Percentiles rank a stretch among this genome's conserved stretches.
Evolutionary conservation across 1,140 invertebrate genomes (phyloP).

Genomic region (Lordiphosa clarofinis): DNA sequence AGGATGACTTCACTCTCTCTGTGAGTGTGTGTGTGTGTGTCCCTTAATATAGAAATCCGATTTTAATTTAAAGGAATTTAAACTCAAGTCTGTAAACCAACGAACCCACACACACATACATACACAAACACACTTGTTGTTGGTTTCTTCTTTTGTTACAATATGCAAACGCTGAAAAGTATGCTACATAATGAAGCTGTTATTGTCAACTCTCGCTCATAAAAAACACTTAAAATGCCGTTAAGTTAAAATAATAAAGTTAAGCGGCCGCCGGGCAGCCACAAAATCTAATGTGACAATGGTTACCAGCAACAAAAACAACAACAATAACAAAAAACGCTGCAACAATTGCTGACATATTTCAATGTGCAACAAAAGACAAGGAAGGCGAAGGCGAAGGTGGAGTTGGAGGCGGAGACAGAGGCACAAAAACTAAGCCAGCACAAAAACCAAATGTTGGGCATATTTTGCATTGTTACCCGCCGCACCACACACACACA

Average conservation of each 20-base stretch:
- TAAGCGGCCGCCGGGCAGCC: conserved; percentile 66
- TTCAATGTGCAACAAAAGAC: conserved; percentile 75
- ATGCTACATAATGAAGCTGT: conserved; percentile 72
- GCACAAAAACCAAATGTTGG: conserved; percentile 62
- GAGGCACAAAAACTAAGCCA: conserved; percentile 59
- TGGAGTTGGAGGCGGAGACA: conserved; percentile 20
- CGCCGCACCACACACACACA: conserved; percentile 46
- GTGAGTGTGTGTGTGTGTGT: too few relatives aligned
- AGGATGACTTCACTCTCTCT: too few relatives aligned
- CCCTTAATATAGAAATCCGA: neutral
- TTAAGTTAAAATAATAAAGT: conserved; percentile 79
- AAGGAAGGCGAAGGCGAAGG: conserved; percentile 38
- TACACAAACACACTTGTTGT: conserved; percentile 14
- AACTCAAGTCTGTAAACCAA: conserved; percentile 28
- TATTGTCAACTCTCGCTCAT: conserved; percentile 27
- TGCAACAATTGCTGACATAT: conserved; percentile 76
- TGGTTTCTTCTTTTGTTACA: conserved; percentile 18
- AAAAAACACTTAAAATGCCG: conserved; percentile 77
- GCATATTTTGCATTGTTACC: conserved; percentile 73
- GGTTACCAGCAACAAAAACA: conserved; percentile 26
- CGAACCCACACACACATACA: neutral
- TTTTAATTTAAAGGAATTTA: neutral
- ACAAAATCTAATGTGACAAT: conserved; percentile 77
- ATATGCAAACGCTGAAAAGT: conserved; percentile 46
- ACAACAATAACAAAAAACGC: conserved; percentile 25